phyloP scores from a whole-genome alignment of 1,140 invertebrate species.

The Drosophila fuyamai region DNA sequence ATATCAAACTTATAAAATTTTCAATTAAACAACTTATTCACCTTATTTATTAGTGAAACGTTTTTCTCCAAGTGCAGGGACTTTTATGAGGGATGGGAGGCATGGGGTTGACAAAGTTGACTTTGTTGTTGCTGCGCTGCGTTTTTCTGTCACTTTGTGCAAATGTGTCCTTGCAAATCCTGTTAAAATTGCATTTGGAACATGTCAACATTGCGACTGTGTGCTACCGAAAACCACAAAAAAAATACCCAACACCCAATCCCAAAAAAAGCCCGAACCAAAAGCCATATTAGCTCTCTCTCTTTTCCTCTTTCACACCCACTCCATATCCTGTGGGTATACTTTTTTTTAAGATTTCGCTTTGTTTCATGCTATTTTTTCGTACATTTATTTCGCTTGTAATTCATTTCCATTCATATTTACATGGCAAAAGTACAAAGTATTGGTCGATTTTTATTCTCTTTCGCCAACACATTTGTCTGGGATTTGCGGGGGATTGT shows the following conservation, averaged over 20 bases:
- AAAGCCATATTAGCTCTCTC: slow-evolving; percentile 31
- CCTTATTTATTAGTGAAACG: no score
- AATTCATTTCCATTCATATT: slow-evolving; percentile 83
- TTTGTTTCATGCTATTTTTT: slow-evolving; percentile 73
- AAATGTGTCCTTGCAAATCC: slow-evolving; percentile 82
- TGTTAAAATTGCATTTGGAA: slow-evolving; percentile 84
- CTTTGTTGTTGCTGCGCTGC: slow-evolving; percentile 67
- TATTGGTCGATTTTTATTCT: slow-evolving; percentile 58
- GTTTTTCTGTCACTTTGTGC: slow-evolving; percentile 82
- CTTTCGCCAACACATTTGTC: slow-evolving; percentile 65
- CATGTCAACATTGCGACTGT: slow-evolving; percentile 78
- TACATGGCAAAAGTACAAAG: slow-evolving; percentile 58
- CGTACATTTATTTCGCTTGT: slow-evolving; percentile 81
- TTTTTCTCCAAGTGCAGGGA: slow-evolving; percentile 10
- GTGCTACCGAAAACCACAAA: slow-evolving; percentile 62
- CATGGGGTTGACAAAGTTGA: slow-evolving; percentile 59
- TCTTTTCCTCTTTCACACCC: slow-evolving; percentile 13
- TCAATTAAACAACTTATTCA: neutral
- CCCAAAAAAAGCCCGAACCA: slow-evolving; percentile 29
- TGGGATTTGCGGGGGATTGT: slow-evolving; percentile 71
- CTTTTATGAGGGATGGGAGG: slow-evolving; percentile 11
- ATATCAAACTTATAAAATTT: no score
- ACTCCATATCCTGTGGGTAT: slow-evolving; percentile 21
- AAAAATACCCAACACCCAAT: slow-evolving; percentile 32
- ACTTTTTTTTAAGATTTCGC: slow-evolving; percentile 67